phyloP scores from a whole-genome alignment of 2,888 invertebrate species.

The Gibbula magus region DNA sequence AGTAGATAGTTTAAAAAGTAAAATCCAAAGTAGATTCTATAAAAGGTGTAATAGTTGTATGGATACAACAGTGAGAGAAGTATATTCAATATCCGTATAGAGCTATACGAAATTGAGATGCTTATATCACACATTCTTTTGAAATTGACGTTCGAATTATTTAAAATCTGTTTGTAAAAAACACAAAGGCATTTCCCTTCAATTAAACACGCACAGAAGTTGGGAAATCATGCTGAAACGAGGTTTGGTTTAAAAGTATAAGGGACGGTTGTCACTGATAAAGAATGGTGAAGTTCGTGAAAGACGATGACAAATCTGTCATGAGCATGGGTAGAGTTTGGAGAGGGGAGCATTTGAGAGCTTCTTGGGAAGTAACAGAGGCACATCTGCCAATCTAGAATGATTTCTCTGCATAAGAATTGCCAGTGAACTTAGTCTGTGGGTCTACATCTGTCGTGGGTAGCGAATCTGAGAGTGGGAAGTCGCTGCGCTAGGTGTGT shows the following conservation, averaged over 20 bases:
- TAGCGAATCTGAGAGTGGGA: neutral
- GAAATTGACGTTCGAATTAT: neutral
- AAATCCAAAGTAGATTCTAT: no score
- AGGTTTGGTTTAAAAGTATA: neutral
- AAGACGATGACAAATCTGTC: neutral
- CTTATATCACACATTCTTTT: conserved; percentile 1
- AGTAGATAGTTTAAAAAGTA: no score
- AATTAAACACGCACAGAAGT: conserved; percentile 13
- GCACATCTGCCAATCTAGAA: conserved; percentile 8
- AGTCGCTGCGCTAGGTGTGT: neutral
- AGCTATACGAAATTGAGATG: neutral
- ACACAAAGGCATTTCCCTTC: neutral
- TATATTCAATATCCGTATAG: no score
- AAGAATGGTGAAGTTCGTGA: neutral
- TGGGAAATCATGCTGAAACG: conserved; percentile 14
- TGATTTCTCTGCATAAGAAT: conserved; percentile 16
- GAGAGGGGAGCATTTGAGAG: conserved; percentile 4
- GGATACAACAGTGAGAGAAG: no score
- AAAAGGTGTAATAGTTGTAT: no score
- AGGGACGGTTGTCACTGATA: conserved; percentile 4
- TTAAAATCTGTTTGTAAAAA: neutral
- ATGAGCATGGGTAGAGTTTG: neutral
- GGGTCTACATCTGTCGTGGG: conserved; percentile 5
- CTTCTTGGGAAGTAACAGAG: neutral
- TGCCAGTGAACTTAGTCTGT: neutral